Percentiles rank a stretch among this genome's conserved stretches.
Conservation (phyloP, 1,140 invertebrate species). For the Vollenhovia emeryi region DNA sequence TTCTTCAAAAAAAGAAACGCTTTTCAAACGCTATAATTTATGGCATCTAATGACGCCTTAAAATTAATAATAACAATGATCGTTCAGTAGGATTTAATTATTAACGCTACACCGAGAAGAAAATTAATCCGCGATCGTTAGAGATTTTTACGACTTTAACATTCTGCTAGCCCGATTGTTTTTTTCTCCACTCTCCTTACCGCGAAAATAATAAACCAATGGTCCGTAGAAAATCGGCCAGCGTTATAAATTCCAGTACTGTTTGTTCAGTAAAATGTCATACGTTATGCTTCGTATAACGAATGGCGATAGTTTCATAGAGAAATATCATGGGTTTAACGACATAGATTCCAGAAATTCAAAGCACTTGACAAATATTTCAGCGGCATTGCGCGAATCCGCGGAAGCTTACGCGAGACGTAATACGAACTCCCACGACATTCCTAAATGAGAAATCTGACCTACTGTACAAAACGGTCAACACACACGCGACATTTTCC, state of each 20-base stretch:
- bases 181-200: conserved; percentile 21
- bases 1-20: background rate
- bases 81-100: background rate
- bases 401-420: conserved; percentile 31
- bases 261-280: conserved; percentile 56
- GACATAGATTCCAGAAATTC: conserved; percentile 43
- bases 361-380: conserved; percentile 52
- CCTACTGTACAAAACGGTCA: conserved; percentile 27
- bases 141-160: background rate
- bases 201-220: conserved; percentile 52
- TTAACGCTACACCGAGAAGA: background rate
- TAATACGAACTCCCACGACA: conserved; percentile 42
- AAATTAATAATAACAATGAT: background rate
- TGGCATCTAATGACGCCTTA: background rate
- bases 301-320: conserved; percentile 53
- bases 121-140: background rate
- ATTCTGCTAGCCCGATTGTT: conserved; percentile 7
- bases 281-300: conserved; percentile 39
- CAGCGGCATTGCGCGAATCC: conserved; percentile 27
- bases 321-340: conserved; percentile 46
- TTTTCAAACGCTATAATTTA: background rate
- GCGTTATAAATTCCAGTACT: conserved; percentile 45
- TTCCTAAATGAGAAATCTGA: conserved; percentile 56
- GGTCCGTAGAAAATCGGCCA: conserved; percentile 52
- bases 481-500: conserved; percentile 26